phyloP scores from a whole-genome alignment of 1,140 invertebrate species.

The Rhyacophila brunnea region DNA sequence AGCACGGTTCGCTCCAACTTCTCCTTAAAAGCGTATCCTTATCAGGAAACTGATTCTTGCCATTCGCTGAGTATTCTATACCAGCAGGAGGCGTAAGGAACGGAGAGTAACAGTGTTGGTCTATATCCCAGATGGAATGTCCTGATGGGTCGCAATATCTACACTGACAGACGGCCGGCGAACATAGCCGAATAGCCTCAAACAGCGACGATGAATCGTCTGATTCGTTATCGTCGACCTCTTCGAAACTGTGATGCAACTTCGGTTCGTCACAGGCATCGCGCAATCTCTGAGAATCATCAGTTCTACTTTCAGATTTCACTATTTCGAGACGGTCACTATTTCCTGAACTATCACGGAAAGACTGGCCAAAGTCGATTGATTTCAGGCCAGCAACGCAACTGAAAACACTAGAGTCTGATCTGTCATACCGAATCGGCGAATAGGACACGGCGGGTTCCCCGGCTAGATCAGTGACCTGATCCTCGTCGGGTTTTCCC shows the following conservation, averaged over 20 bases:
- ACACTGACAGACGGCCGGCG: slow-evolving; percentile 69
- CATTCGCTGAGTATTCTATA: slow-evolving; percentile 43
- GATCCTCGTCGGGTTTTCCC: slow-evolving; percentile 9
- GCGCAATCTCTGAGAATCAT: not conserved
- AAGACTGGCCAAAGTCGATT: not conserved
- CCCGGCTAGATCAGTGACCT: not conserved
- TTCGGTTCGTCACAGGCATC: slow-evolving; percentile 38
- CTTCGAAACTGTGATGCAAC: slow-evolving; percentile 37
- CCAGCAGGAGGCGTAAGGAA: slow-evolving; percentile 48
- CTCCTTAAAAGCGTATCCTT: slow-evolving; percentile 54
- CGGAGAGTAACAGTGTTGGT: slow-evolving; percentile 41
- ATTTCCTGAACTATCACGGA: not conserved
- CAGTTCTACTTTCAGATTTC: slow-evolving; percentile 10
- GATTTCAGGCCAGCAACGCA: slow-evolving; percentile 11
- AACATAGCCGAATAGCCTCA: slow-evolving; percentile 46
- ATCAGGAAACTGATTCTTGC: slow-evolving; percentile 35
- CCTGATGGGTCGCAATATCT: slow-evolving; percentile 75
- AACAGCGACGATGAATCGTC: slow-evolving; percentile 40
- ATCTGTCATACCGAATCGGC: slow-evolving; percentile 22
- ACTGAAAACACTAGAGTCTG: slow-evolving; percentile 4
- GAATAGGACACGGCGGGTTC: slow-evolving; percentile 3
- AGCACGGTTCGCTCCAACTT: slow-evolving; percentile 63
- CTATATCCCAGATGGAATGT: slow-evolving; percentile 70
- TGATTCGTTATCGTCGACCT: slow-evolving; percentile 46
- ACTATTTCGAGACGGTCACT: slow-evolving; percentile 4